Conservation (phyloP, 1,140 invertebrate species). For the Asbolus verrucosus region DNA sequence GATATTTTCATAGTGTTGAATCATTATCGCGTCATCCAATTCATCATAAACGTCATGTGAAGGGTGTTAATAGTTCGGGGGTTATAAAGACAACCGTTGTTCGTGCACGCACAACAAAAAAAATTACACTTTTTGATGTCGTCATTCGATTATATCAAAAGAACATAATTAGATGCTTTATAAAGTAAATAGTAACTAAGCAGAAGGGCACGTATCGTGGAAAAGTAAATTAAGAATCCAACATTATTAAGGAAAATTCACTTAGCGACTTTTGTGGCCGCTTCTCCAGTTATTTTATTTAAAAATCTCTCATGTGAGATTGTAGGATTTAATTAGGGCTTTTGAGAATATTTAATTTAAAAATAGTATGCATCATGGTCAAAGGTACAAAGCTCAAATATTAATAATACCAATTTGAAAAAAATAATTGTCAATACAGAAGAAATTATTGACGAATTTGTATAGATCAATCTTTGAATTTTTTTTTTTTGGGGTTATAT, state of each 20-base stretch:
- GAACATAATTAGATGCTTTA: slow-evolving; percentile 20
- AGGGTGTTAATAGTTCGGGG: slow-evolving; percentile 45
- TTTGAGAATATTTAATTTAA: too few relatives aligned
- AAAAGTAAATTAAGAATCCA: slow-evolving; percentile 39
- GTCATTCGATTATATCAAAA: slow-evolving; percentile 22
- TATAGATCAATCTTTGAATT: too few relatives aligned
- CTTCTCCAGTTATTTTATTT: slow-evolving; percentile 13
- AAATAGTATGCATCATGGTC: too few relatives aligned
- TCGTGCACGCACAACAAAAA: slow-evolving; percentile 13
- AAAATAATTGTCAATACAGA: too few relatives aligned
- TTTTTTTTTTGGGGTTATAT: too few relatives aligned
- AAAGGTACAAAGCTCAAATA: too few relatives aligned
- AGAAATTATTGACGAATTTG: too few relatives aligned
- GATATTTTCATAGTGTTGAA: slow-evolving; percentile 46
- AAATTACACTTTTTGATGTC: slow-evolving; percentile 24
- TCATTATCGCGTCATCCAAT: slow-evolving; percentile 45
- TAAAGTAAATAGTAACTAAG: slow-evolving; percentile 14
- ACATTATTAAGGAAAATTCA: slow-evolving; percentile 7
- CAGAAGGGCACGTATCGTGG: slow-evolving; percentile 1
- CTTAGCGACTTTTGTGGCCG: slow-evolving; percentile 24
- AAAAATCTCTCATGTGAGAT: slow-evolving; percentile 27
- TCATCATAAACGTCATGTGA: slow-evolving; percentile 43
- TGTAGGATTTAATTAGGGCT: slow-evolving; percentile 7
- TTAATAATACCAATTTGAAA: too few relatives aligned
- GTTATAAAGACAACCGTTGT: too few relatives aligned